Conservation (phyloP, 2,888 invertebrate species). For the Teleiodes luculella region DNA sequence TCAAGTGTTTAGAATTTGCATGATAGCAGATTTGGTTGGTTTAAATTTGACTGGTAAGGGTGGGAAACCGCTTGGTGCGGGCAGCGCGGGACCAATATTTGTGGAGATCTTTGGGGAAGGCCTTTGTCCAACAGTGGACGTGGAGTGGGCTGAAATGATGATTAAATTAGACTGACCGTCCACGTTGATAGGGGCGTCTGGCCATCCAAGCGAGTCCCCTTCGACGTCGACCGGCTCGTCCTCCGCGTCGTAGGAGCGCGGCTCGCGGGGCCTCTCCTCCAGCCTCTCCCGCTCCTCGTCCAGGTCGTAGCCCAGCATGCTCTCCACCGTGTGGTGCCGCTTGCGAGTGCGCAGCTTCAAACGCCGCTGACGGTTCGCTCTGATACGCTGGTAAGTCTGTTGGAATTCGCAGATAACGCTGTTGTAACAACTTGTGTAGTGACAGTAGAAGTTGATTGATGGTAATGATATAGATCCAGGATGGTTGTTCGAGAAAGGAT, state of each 20-base stretch:
- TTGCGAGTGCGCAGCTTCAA: conserved; percentile 73
- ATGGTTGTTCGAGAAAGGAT: too few relatives aligned
- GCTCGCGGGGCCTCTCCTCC: conserved; percentile 63
- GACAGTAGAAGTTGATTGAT: too few relatives aligned
- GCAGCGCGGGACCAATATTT: too few relatives aligned
- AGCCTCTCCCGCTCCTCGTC: conserved; percentile 66
- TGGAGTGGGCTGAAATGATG: too few relatives aligned
- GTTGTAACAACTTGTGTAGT: too few relatives aligned
- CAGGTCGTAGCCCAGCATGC: conserved; percentile 73
- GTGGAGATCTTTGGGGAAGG: too few relatives aligned
- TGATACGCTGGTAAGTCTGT: conserved; percentile 73
- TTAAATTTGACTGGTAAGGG: too few relatives aligned
- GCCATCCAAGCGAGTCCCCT: conserved; percentile 74
- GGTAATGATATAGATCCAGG: too few relatives aligned
- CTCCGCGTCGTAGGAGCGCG: conserved; percentile 63
- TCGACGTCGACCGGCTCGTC: conserved; percentile 75
- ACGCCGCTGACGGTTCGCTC: conserved; percentile 72
- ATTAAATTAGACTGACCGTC: conserved; percentile 43
- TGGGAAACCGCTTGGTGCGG: too few relatives aligned
- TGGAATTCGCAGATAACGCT: background rate
- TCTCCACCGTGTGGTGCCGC: conserved; percentile 76
- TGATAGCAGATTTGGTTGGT: too few relatives aligned
- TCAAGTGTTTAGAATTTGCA: too few relatives aligned
- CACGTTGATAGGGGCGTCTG: conserved; percentile 62
- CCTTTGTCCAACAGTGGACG: too few relatives aligned